Evolutionary conservation across 2,797 vertebrate genomes (phyloP).

Genomic region (Poeciliopsis gracilis): DNA sequence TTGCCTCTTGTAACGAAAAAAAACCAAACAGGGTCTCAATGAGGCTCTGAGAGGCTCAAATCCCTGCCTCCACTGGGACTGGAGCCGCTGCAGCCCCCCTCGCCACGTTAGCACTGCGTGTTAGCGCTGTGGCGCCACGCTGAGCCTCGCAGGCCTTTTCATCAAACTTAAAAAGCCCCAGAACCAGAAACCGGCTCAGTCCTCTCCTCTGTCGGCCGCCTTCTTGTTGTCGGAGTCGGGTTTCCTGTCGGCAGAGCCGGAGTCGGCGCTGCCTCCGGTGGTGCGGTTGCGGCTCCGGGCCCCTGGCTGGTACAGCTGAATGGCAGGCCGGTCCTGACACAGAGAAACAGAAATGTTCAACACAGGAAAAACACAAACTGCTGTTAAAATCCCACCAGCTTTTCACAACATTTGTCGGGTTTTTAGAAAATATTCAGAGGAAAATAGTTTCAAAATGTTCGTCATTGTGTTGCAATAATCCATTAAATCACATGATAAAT

Average conservation of each 20-base stretch:
- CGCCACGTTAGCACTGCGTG: constrained; percentile 31
- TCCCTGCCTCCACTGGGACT: constrained; percentile 52
- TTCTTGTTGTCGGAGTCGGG: constrained; percentile 85
- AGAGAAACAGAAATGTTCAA: constrained; percentile 28
- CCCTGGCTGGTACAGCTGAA: constrained; percentile 97
- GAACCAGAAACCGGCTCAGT: constrained; percentile 70
- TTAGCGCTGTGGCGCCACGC: constrained; percentile 33
- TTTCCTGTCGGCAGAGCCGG: constrained; percentile 82
- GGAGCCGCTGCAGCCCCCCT: constrained; percentile 40
- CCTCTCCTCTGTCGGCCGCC: constrained; percentile 85
- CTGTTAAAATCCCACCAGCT: too few species aligned
- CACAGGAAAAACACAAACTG: neutral
- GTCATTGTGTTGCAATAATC: too few species aligned
- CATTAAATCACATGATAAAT: too few species aligned
- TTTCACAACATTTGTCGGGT: too few species aligned
- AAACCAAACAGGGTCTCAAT: constrained; percentile 65
- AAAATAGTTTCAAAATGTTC: too few species aligned
- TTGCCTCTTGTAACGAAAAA: constrained; percentile 48
- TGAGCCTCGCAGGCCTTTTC: constrained; percentile 53
- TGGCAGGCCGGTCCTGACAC: constrained; percentile 94
- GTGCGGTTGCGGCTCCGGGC: constrained; percentile 85
- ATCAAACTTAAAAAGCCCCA: constrained; percentile 29
- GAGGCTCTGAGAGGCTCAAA: constrained; percentile 72
- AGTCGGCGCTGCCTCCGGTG: constrained; percentile 74
- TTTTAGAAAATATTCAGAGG: too few species aligned